Conservation (phyloP, 2,113 vertebrate species). For the Emydocephalus ijimae region DNA sequence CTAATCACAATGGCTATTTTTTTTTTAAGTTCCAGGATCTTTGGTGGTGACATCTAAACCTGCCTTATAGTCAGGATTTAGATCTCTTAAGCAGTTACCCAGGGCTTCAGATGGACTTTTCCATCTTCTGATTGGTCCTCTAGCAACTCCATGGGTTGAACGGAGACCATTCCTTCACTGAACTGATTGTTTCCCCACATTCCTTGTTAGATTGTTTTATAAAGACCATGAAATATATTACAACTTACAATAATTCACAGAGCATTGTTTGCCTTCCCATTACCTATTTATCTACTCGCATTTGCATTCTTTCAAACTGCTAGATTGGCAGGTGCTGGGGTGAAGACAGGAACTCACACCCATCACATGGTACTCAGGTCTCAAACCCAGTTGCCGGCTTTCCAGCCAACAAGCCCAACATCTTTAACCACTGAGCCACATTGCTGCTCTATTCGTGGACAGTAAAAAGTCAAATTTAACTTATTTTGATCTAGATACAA, state of each 20-base stretch:
- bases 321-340: neutral
- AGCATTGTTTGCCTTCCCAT: neutral
- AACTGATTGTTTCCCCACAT: neutral
- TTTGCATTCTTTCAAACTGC: neutral
- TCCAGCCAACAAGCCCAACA: neutral
- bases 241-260: neutral
- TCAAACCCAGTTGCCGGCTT: neutral
- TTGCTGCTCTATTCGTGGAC: neutral
- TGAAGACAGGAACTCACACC: neutral
- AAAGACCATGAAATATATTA: neutral
- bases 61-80: neutral
- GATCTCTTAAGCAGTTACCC: neutral
- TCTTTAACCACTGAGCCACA: neutral
- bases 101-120: neutral
- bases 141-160: neutral
- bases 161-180: neutral
- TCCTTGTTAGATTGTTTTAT: neutral
- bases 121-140: neutral
- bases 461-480: neutral
- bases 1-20: neutral
- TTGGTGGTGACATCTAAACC: neutral
- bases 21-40: neutral
- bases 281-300: neutral
- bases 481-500: neutral
- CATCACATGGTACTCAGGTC: neutral